These are phyloP conservation scores for Leucoptera coffeella DNA, from an alignment of 2,888 invertebrate genomes.

Conservation along the genomic window DNA sequence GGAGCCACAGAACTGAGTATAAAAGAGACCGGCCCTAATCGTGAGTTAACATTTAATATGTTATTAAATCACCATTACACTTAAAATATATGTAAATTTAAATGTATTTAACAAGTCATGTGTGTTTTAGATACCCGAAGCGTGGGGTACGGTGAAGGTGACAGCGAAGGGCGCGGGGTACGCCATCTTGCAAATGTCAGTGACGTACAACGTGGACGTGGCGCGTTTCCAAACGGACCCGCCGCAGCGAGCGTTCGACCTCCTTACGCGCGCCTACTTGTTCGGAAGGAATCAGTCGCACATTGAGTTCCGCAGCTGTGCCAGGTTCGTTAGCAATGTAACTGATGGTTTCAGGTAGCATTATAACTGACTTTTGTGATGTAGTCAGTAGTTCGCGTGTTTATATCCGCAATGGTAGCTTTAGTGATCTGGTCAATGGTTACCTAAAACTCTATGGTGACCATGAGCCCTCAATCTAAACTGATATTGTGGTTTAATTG, in stretches of 20 bases:
- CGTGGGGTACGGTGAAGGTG: conserved; percentile 92
- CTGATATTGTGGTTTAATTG: too few relatives aligned
- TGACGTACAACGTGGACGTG: conserved; percentile 86
- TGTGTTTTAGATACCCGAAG: conserved; percentile 68
- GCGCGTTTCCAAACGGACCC: conserved; percentile 79
- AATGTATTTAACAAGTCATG: conserved; percentile 44
- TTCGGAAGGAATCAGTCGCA: conserved; percentile 92
- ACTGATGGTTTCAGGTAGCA: neutral
- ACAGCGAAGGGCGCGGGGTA: conserved; percentile 91
- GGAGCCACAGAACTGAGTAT: too few relatives aligned
- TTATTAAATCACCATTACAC: neutral
- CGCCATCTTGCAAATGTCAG: conserved; percentile 89
- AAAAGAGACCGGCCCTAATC: too few relatives aligned
- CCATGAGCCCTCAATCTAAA: too few relatives aligned
- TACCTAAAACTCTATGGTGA: too few relatives aligned
- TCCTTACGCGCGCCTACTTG: conserved; percentile 68
- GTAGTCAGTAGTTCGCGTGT: too few relatives aligned
- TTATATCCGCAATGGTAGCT: neutral
- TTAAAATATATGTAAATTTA: neutral
- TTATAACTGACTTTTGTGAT: neutral
- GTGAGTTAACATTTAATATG: neutral
- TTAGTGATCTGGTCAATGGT: conserved; percentile 6
- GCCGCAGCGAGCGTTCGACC: conserved; percentile 72
- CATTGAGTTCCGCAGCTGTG: conserved; percentile 80
- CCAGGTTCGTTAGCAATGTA: conserved; percentile 53